These are phyloP conservation scores for Zingel zingel DNA, from an alignment of 2,113 vertebrate genomes.

Conservation along the genomic window DNA sequence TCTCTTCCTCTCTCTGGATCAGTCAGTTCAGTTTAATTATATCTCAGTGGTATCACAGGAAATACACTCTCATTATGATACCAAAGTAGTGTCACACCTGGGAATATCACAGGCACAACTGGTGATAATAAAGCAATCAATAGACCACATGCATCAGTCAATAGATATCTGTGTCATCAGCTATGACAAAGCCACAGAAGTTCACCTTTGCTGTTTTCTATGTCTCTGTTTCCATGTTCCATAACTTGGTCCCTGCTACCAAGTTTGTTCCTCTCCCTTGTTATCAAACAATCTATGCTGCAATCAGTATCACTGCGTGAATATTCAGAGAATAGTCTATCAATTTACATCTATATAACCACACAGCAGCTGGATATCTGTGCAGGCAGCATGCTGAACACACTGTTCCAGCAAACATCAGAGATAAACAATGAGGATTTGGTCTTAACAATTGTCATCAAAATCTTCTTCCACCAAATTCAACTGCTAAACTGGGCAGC, in stretches of 20 bases:
- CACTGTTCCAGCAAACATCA: slow-evolving; percentile 28
- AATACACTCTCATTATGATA: slow-evolving; percentile 9
- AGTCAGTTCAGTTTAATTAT: slow-evolving; percentile 15
- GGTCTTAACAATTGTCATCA: neutral
- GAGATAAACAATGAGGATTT: slow-evolving; percentile 22
- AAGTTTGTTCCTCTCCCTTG: slow-evolving; percentile 37
- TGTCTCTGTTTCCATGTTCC: neutral
- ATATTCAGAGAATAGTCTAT: neutral
- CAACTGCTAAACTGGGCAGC: neutral
- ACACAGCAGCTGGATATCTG: slow-evolving; percentile 15
- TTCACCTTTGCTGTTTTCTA: neutral
- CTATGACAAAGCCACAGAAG: slow-evolving; percentile 11
- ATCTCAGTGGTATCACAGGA: slow-evolving; percentile 21
- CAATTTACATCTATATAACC: slow-evolving; percentile 20
- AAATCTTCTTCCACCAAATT: neutral
- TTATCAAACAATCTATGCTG: slow-evolving; percentile 20
- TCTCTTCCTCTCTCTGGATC: slow-evolving; percentile 15
- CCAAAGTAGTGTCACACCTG: slow-evolving; percentile 3
- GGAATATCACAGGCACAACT: neutral
- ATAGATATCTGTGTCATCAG: neutral
- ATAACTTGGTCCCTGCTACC: slow-evolving; percentile 20
- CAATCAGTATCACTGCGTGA: slow-evolving; percentile 9
- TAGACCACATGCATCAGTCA: slow-evolving; percentile 1
- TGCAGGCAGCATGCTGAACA: slow-evolving; percentile 39
- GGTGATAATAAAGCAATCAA: slow-evolving; percentile 18